Conservation (phyloP, 2,797 vertebrate species). For the Thalassophryne amazonica region DNA sequence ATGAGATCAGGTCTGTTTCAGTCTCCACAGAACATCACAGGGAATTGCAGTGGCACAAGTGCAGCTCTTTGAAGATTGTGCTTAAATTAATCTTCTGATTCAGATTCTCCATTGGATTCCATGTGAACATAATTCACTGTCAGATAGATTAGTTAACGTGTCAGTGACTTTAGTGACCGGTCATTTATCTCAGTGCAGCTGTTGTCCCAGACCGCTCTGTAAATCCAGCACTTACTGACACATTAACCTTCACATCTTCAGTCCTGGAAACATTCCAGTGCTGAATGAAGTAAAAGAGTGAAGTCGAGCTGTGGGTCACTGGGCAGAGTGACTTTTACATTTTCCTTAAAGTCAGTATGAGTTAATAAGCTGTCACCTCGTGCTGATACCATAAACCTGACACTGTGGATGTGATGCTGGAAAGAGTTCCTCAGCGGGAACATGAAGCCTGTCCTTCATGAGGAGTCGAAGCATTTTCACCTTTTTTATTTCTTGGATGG, state of each 20-base stretch:
- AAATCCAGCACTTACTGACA: not conserved
- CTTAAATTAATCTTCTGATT: too few species aligned
- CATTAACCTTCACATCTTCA: constrained; percentile 1
- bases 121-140: not conserved
- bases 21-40: too few species aligned
- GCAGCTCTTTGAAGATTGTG: too few species aligned
- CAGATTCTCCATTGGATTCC: not conserved
- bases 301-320: not conserved
- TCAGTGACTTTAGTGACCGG: not conserved
- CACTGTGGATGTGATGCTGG: not conserved
- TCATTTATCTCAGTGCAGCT: constrained; percentile 3
- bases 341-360: not conserved
- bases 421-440: not conserved
- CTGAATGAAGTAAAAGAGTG: constrained; percentile 18
- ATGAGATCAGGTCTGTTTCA: too few species aligned
- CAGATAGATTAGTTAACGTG: not conserved
- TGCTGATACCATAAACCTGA: constrained; percentile 19
- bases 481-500: too few species aligned
- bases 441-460: constrained; percentile 4
- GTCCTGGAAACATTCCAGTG: constrained; percentile 23
- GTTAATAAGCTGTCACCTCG: not conserved
- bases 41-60: too few species aligned
- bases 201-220: not conserved
- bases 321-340: constrained; percentile 4
- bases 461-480: not conserved